Conservation (phyloP, 1,140 invertebrate genomes). For the Brachionus rotundiformis region DNA sequence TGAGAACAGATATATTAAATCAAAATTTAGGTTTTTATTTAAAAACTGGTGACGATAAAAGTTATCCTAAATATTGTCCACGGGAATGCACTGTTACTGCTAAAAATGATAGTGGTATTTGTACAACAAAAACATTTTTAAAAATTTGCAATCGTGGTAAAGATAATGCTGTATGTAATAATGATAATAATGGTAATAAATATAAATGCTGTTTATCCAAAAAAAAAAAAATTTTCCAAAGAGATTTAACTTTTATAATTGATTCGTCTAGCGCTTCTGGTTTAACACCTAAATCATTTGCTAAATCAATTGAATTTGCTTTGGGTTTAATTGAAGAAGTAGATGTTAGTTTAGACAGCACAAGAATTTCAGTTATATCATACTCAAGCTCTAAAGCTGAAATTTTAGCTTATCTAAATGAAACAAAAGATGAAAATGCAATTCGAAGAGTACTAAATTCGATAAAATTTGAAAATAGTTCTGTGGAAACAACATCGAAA, state of each 20-base stretch:
- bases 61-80: too few species aligned
- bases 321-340: not conserved
- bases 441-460: not conserved
- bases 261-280: not conserved
- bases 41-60: too few species aligned
- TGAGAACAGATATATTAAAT: not conserved
- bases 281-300: not conserved
- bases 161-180: too few species aligned
- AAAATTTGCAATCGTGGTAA: too few species aligned
- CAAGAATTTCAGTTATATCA: not conserved
- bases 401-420: not conserved
- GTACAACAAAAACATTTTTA: too few species aligned
- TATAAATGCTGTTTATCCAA: too few species aligned
- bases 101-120: too few species aligned
- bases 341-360: not conserved
- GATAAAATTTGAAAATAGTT: not conserved
- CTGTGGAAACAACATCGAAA: not conserved
- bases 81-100: too few species aligned
- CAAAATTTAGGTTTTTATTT: too few species aligned
- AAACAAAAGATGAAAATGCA: not conserved
- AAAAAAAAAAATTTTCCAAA: not conserved
- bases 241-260: not conserved
- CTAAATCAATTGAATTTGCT: not conserved
- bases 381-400: not conserved
- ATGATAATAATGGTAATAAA: too few species aligned